A percentile compares a stretch with the other conserved stretches of the same genome.
Conservation (phyloP, 1,140 invertebrate genomes). For the Caenorhabditis elegans region DNA sequence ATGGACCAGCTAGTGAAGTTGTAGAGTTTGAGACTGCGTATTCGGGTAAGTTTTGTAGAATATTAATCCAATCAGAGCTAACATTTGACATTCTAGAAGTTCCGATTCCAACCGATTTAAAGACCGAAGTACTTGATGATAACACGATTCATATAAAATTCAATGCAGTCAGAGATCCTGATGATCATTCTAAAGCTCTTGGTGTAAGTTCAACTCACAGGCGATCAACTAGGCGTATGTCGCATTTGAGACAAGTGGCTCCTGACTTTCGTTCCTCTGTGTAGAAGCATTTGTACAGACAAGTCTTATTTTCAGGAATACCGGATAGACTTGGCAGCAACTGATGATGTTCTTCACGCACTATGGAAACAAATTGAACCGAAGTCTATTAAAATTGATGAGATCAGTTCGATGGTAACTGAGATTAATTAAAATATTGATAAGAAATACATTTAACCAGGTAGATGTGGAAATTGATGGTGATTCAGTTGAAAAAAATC, state of each 20-base stretch:
- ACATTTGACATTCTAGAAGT: slow-evolving; percentile 5
- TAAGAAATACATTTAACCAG: neutral
- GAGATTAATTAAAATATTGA: neutral
- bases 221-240: no score
- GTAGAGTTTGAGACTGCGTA: slow-evolving; percentile 25
- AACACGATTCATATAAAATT: slow-evolving; percentile 29
- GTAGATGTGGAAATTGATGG: slow-evolving; percentile 26
- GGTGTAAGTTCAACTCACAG: neutral
- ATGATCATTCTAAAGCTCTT: slow-evolving; percentile 22
- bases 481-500: slow-evolving; percentile 8
- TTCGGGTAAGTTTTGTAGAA: neutral
- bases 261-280: no score
- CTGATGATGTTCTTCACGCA: slow-evolving; percentile 13
- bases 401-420: slow-evolving; percentile 12
- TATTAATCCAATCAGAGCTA: neutral
- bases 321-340: neutral
- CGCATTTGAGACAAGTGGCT: no score
- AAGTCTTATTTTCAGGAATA: slow-evolving; percentile 19
- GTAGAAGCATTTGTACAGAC: no score
- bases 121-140: slow-evolving; percentile 2
- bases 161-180: slow-evolving; percentile 21
- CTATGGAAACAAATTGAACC: slow-evolving; percentile 10
- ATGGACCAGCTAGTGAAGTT: slow-evolving; percentile 4
- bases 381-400: neutral
- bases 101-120: slow-evolving; percentile 15